These are phyloP conservation scores for Pyrgus malvae DNA, from an alignment of 2,888 invertebrate genomes.

Conservation along the genomic window DNA sequence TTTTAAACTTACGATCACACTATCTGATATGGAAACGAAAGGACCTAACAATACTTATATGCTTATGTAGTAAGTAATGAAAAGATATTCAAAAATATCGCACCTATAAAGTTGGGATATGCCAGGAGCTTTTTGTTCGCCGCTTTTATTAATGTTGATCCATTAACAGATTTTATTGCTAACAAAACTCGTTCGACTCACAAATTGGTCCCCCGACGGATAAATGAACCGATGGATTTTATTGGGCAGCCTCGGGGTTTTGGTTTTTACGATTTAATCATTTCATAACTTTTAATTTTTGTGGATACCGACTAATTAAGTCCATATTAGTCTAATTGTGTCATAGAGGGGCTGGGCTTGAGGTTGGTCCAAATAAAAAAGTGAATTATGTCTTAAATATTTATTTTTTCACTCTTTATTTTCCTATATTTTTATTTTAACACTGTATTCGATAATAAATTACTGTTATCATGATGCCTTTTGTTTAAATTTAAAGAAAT, in stretches of 20 bases:
- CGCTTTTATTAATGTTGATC: constrained; percentile 68
- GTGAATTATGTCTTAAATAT: constrained; percentile 12
- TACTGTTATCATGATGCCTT: no score
- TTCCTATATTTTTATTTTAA: neutral
- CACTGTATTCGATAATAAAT: no score
- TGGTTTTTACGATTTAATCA: constrained; percentile 52
- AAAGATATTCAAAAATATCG: constrained; percentile 16
- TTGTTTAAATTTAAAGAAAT: no score
- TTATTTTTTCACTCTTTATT: neutral
- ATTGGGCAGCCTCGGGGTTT: constrained; percentile 50
- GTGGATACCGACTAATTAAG: constrained; percentile 46
- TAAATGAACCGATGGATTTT: constrained; percentile 59
- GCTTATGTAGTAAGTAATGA: constrained; percentile 1
- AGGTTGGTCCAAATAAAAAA: constrained; percentile 15
- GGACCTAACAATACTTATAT: constrained; percentile 11
- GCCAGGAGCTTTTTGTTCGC: constrained; percentile 54
- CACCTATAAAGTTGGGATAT: constrained; percentile 37
- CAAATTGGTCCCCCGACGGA: constrained; percentile 60
- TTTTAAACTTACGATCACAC: neutral
- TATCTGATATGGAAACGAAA: neutral
- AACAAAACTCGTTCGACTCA: constrained; percentile 57
- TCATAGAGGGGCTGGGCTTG: constrained; percentile 10
- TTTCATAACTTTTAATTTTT: constrained; percentile 49
- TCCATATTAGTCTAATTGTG: constrained; percentile 41
- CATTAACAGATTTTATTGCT: constrained; percentile 70